Conservation (phyloP, 2,888 invertebrate genomes). For the Petrolisthes manimaculis region DNA sequence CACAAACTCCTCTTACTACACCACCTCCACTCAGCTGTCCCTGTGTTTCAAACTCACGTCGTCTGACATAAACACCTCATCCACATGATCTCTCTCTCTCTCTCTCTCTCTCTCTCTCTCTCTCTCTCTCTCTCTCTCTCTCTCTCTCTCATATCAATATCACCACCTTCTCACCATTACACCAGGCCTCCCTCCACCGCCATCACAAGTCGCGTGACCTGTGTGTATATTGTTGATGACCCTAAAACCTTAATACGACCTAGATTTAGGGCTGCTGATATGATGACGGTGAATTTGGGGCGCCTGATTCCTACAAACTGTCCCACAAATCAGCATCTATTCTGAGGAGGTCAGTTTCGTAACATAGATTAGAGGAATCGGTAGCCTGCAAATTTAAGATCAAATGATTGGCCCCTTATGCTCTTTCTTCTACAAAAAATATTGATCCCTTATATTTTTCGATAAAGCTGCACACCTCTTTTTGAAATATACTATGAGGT, state of each 20-base stretch:
- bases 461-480: too few relatives aligned
- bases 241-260: too few relatives aligned
- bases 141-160: conserved; percentile 13
- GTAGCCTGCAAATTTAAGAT: background rate
- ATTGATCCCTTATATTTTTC: background rate
- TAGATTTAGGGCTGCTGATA: too few relatives aligned
- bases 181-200: background rate
- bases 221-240: too few relatives aligned
- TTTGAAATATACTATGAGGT: too few relatives aligned
- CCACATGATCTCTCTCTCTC: background rate
- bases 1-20: background rate
- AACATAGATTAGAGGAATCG: background rate
- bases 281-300: too few relatives aligned
- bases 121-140: conserved; percentile 28
- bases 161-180: background rate
- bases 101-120: conserved; percentile 31
- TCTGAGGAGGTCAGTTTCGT: too few relatives aligned
- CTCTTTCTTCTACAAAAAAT: too few relatives aligned
- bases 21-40: background rate
- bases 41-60: background rate
- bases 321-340: too few relatives aligned
- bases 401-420: too few relatives aligned
- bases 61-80: background rate
- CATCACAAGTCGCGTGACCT: too few relatives aligned
- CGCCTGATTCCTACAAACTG: too few relatives aligned